phyloP scores from a whole-genome alignment of 2,888 invertebrate species.

The Melanchra persicariae region DNA sequence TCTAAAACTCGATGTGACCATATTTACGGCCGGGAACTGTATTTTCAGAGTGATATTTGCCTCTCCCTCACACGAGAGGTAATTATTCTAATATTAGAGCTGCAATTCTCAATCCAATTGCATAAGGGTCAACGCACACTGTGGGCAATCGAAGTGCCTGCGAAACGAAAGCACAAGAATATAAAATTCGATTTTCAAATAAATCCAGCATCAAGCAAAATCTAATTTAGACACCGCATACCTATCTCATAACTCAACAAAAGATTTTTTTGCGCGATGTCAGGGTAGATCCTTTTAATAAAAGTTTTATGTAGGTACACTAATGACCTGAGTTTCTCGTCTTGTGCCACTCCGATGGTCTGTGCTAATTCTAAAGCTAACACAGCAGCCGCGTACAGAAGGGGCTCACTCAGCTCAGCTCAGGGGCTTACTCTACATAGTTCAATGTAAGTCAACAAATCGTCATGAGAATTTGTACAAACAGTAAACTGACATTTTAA shows the following conservation, averaged over 20 bases:
- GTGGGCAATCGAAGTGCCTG: not conserved
- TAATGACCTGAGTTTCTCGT: not conserved
- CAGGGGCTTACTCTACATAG: not conserved
- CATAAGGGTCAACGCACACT: not conserved
- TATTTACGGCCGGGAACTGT: not conserved
- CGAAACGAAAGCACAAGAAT: not conserved
- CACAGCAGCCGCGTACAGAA: no score
- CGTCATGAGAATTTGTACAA: not conserved
- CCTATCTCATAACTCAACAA: no score
- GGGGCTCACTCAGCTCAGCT: no score
- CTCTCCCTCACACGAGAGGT: conserved; percentile 4
- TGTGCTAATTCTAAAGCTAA: not conserved
- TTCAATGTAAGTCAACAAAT: not conserved
- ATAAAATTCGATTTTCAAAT: not conserved
- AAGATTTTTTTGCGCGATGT: no score
- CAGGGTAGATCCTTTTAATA: no score
- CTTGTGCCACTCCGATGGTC: not conserved
- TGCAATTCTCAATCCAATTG: not conserved
- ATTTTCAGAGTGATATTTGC: not conserved
- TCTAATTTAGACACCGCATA: no score
- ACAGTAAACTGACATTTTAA: not conserved
- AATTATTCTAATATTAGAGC: not conserved
- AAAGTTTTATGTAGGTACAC: no score
- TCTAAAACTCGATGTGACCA: not conserved
- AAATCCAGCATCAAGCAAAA: no score